A percentile compares a stretch with the other conserved stretches of the same genome.
Conservation (phyloP, 2,797 vertebrate species). For the Spinus olivaceus region DNA sequence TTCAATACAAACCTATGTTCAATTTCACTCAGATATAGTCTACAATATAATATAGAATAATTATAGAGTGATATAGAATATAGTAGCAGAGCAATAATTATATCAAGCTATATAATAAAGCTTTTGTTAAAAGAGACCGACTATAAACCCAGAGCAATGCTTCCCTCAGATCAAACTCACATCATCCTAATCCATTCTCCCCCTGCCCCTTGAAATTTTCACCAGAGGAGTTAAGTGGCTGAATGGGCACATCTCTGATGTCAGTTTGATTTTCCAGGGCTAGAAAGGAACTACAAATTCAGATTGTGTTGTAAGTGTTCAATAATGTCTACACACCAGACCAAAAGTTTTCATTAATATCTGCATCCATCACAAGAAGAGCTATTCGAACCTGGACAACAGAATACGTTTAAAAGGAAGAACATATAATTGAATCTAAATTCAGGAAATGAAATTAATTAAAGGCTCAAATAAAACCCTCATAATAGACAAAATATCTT, state of each 20-base stretch:
- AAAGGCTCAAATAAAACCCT: conserved; percentile 25
- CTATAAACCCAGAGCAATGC: background rate
- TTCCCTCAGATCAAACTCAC: background rate
- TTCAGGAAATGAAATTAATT: conserved; percentile 40
- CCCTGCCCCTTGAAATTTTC: background rate
- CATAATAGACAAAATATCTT: background rate
- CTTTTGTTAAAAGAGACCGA: background rate
- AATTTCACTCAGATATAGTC: background rate
- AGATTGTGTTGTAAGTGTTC: background rate
- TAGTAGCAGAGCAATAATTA: background rate
- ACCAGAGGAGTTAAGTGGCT: background rate
- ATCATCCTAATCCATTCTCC: background rate
- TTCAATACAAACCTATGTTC: background rate
- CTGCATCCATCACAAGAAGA: background rate
- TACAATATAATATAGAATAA: background rate
- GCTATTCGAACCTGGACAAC: background rate
- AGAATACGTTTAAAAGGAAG: background rate
- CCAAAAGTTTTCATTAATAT: background rate
- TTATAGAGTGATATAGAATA: background rate
- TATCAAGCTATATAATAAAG: background rate
- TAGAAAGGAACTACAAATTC: background rate
- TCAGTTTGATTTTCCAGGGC: background rate
- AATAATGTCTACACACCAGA: background rate
- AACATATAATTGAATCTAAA: conserved; percentile 6
- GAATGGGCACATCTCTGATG: background rate